Evolutionary conservation across 2,888 invertebrate species (phyloP).

Genomic region (Lasioglossum oenotherae): DNA sequence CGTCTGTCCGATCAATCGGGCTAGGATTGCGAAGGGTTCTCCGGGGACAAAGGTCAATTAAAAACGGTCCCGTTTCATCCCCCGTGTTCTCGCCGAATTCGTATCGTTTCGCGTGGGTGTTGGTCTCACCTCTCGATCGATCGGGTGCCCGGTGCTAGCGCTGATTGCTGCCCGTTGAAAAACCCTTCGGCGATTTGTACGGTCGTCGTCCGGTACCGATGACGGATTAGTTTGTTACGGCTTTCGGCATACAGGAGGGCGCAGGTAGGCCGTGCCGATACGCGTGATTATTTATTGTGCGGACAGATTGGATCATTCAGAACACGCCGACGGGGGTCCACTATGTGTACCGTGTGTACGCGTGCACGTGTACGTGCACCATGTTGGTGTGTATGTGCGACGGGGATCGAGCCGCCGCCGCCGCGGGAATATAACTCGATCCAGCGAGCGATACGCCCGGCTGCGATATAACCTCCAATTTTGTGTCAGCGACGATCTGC

Average conservation of each 20-base stretch:
- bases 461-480: slow-evolving; percentile 68
- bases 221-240: slow-evolving; percentile 76
- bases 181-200: slow-evolving; percentile 56
- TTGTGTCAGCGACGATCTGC: slow-evolving; percentile 47
- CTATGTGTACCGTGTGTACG: slow-evolving; percentile 7
- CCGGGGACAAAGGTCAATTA: slow-evolving; percentile 19
- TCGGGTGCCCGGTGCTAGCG: slow-evolving; percentile 27
- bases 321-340: slow-evolving; percentile 67
- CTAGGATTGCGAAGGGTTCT: background rate
- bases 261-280: slow-evolving; percentile 72
- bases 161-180: slow-evolving; percentile 68
- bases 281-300: slow-evolving; percentile 77
- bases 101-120: slow-evolving; percentile 3
- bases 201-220: slow-evolving; percentile 61
- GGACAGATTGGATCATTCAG: slow-evolving; percentile 79
- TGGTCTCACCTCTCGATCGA: slow-evolving; percentile 44
- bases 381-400: background rate
- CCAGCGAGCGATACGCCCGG: slow-evolving; percentile 58
- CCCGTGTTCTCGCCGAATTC: slow-evolving; percentile 11
- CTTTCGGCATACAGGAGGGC: slow-evolving; percentile 67
- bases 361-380: background rate
- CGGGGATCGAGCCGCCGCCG: slow-evolving; percentile 57
- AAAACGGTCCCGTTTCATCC: slow-evolving; percentile 10
- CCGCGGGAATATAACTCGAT: slow-evolving; percentile 70
- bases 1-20: background rate